These are phyloP conservation scores for Dysdera silvatica DNA, from an alignment of 1,140 invertebrate species.

Conservation along the genomic window DNA sequence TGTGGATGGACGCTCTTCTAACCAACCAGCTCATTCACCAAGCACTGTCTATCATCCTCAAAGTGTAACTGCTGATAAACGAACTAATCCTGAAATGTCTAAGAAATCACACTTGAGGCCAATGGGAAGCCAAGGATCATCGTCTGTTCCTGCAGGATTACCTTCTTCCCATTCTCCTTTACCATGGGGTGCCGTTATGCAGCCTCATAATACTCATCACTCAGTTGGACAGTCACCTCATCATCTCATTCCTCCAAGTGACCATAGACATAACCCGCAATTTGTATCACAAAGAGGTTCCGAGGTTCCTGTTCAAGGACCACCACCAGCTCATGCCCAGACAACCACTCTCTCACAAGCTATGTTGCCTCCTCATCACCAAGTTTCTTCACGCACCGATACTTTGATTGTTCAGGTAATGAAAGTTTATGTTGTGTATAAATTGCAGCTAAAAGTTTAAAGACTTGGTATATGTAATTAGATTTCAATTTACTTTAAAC, in stretches of 20 bases:
- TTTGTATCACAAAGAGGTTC: constrained; percentile 14
- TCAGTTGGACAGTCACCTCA: constrained; percentile 5
- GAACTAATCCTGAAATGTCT: background rate
- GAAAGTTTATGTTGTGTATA: background rate
- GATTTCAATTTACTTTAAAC: no score
- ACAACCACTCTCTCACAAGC: constrained; percentile 42
- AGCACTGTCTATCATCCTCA: constrained; percentile 6
- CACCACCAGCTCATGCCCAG: constrained; percentile 33
- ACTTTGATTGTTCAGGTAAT: constrained; percentile 62
- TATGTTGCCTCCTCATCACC: no score
- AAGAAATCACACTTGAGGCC: constrained; percentile 11
- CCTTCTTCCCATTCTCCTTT: background rate
- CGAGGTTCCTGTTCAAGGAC: constrained; percentile 25
- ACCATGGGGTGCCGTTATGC: background rate
- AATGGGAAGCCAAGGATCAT: constrained; percentile 22
- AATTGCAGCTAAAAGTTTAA: background rate
- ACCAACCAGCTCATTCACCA: constrained; percentile 20
- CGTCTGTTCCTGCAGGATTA: constrained; percentile 23
- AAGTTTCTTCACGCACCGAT: constrained; percentile 66
- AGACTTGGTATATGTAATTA: no score
- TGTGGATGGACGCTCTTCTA: constrained; percentile 18
- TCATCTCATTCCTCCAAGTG: background rate
- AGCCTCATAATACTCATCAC: constrained; percentile 2
- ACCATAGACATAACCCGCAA: constrained; percentile 16
- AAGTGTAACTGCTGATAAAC: constrained; percentile 4